These are phyloP conservation scores for Calameuta filiformis DNA, from an alignment of 2,888 invertebrate species.

Conservation along the genomic window DNA sequence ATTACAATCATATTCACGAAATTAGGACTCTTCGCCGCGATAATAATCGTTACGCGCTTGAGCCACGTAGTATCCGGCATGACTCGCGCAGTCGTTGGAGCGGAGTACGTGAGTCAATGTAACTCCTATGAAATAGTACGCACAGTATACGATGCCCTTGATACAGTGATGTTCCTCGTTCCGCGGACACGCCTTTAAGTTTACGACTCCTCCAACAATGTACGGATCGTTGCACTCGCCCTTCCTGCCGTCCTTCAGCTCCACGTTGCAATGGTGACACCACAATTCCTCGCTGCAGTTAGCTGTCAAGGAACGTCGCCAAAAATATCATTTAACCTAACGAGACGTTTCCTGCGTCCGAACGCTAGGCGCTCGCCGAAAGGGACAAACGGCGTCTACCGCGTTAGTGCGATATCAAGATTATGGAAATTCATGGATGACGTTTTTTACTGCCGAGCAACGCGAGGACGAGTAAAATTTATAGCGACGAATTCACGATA, in stretches of 20 bases:
- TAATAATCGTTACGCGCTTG: neutral
- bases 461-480: neutral
- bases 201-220: constrained; percentile 27
- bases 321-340: constrained; percentile 11
- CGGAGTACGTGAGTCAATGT: neutral
- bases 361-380: neutral
- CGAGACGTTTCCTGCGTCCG: constrained; percentile 18
- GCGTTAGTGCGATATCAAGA: neutral
- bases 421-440: neutral
- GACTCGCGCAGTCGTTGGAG: neutral
- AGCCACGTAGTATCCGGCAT: neutral
- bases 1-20: neutral
- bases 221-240: constrained; percentile 52
- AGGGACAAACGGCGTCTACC: neutral
- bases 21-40: neutral
- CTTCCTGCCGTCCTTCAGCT: constrained; percentile 35
- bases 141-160: constrained; percentile 45
- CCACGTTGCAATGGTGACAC: constrained; percentile 50
- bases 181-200: constrained; percentile 40
- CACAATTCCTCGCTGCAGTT: constrained; percentile 30
- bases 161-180: constrained; percentile 47
- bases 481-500: neutral
- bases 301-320: neutral
- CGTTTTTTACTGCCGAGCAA: neutral
- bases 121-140: neutral